Base-by-base conservation (phyloP, 2,797 vertebrate genomes). In the Nannoperca australis region DNA sequence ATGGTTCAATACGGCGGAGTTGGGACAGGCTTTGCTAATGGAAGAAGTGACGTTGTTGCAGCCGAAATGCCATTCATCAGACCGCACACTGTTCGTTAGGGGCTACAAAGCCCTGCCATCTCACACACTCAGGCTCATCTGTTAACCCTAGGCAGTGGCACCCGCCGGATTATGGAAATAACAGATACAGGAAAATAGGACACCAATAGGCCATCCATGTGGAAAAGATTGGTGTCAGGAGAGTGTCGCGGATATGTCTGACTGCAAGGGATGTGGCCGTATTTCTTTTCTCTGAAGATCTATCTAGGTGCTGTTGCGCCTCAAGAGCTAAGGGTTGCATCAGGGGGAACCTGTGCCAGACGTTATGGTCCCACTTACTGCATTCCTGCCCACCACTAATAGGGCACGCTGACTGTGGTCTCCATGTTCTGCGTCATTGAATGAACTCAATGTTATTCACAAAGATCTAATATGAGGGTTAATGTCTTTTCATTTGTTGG, bases 11-110 rank as follows among this genome's bases (percentile, higher is more conserved):
- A 98, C 95, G 91, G 95, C 93, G 92, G 96, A 97, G 96, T 97
- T 96, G 95, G 96, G 95, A 96, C 92, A 97, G 95, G 96, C 95
- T 97, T 96, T 95, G 96, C 97, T 98, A 98, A 98, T 99, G 97
- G 97, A 97, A 97, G 96, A 97, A 97, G 96, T 97, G 96, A 97
- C 96, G 95, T 97, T 96, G 96, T 96, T 96, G 93, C 94, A 95
- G 93, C 94, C 93, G 94, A 87, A 94, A 94, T 94, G 94, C 95
- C 97, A 97, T 99, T 97, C 96, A 97, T 98, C 97, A 99, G 96
- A 94, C 96, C 83, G 90, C 94, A 94, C 79, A 91, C 95, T 95
- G 96, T 97, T 98, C 96, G 96, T 97, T 98, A 96, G 94, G 90
- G 93, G 87, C 95, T 95, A 96, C 96, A 96, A 96, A 97, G 95